A percentile compares a stretch with the other conserved stretches of the same genome.
Evolutionary conservation across 37 sponge, comb jelly and placozoan genomes (phyloP).

Genomic region (Mnemiopsis leidyi): DNA sequence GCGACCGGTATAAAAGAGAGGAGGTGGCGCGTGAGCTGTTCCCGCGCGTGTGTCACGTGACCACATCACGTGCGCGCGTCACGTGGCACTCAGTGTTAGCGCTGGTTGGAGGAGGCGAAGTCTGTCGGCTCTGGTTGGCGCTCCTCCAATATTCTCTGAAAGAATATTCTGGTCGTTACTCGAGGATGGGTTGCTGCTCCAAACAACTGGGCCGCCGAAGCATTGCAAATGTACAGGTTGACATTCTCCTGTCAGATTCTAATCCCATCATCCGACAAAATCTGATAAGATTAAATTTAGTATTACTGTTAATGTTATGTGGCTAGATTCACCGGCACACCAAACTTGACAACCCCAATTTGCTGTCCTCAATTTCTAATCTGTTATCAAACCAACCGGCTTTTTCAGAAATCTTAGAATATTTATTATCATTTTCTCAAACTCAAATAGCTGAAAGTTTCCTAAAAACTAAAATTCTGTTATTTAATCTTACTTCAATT

Average conservation of each 20-base stretch:
- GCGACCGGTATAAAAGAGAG: neutral
- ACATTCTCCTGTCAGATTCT: neutral
- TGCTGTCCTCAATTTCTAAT: neutral
- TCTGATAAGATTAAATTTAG: neutral
- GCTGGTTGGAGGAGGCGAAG: neutral
- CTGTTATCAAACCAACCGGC: neutral
- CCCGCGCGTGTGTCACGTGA: slow-evolving; percentile 25
- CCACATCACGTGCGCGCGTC: neutral
- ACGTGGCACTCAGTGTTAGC: neutral
- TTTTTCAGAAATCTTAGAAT: too few relatives aligned
- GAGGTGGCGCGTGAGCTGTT: neutral
- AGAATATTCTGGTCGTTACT: neutral
- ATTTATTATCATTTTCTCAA: too few relatives aligned
- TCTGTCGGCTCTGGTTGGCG: neutral
- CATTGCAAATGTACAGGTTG: neutral
- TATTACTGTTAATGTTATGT: neutral
- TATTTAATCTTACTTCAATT: too few relatives aligned
- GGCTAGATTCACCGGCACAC: neutral
- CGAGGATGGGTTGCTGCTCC: neutral
- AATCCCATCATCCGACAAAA: neutral
- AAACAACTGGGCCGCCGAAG: neutral
- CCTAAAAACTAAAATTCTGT: too few relatives aligned
- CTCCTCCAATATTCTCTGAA: neutral
- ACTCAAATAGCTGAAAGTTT: too few relatives aligned
- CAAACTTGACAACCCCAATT: neutral